Percentiles rank a stretch among this genome's conserved stretches.
Evolutionary conservation across 2,797 vertebrate species (phyloP).

Genomic region (Parauchenoglanis punctatus): DNA sequence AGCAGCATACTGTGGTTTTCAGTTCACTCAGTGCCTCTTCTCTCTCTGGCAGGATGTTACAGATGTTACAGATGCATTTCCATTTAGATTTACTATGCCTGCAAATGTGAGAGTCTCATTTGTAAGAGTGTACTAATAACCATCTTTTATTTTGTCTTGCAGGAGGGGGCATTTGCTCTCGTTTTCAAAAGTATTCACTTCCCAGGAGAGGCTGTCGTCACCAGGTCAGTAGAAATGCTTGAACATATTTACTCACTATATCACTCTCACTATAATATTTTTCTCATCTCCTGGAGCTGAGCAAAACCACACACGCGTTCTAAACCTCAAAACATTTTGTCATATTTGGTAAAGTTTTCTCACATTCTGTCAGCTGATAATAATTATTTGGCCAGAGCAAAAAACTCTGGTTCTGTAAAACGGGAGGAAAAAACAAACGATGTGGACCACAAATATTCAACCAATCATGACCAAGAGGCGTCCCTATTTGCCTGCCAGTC

Average conservation of each 20-base stretch:
- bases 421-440: neutral
- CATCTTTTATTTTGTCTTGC: conserved; percentile 32
- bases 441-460: neutral
- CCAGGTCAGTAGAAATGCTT: conserved; percentile 76
- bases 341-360: neutral
- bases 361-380: neutral
- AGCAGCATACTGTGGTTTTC: conserved; percentile 41
- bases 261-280: neutral
- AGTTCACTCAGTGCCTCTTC: conserved; percentile 45
- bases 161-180: conserved; percentile 94
- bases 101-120: neutral
- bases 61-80: neutral
- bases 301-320: neutral
- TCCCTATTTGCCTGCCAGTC: neutral
- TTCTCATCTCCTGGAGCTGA: neutral
- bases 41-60: neutral
- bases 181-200: conserved; percentile 95
- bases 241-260: neutral
- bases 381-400: neutral
- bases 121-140: neutral
- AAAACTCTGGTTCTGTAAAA: neutral
- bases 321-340: no score
- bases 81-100: neutral
- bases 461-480: neutral
- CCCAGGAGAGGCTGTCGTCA: conserved; percentile 89